These are phyloP conservation scores for Hypothenemus hampei DNA, from an alignment of 1,140 invertebrate genomes.

Conservation along the genomic window DNA sequence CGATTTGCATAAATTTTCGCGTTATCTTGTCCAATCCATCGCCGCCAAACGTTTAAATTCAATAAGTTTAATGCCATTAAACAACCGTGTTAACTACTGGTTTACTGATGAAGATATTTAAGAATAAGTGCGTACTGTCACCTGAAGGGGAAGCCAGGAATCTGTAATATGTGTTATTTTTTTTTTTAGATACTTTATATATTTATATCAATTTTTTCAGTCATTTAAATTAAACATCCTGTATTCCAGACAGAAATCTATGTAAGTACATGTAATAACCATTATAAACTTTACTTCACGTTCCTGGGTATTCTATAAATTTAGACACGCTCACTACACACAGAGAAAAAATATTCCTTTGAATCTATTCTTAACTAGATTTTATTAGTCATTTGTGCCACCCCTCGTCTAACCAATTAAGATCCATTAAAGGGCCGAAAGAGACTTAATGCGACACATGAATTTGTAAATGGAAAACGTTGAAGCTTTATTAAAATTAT, in stretches of 20 bases:
- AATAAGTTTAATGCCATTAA: conserved; percentile 13
- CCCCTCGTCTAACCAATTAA: conserved; percentile 21
- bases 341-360: not conserved
- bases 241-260: no score
- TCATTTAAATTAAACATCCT: no score
- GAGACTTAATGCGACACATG: not conserved
- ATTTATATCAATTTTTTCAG: no score
- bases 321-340: no score
- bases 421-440: conserved; percentile 4
- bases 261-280: no score
- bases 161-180: no score
- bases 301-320: no score
- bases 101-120: conserved; percentile 14
- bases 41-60: conserved; percentile 20
- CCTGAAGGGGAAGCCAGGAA: no score
- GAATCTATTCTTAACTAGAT: conserved; percentile 8
- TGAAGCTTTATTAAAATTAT: not conserved
- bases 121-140: no score
- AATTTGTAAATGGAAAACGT: not conserved
- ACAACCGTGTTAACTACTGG: not conserved
- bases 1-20: conserved; percentile 13
- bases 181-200: no score
- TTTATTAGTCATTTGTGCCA: conserved; percentile 14
- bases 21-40: conserved; percentile 7
- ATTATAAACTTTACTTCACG: no score